Conservation (phyloP, 2,888 invertebrate species). For the Mimachlamys varia region DNA sequence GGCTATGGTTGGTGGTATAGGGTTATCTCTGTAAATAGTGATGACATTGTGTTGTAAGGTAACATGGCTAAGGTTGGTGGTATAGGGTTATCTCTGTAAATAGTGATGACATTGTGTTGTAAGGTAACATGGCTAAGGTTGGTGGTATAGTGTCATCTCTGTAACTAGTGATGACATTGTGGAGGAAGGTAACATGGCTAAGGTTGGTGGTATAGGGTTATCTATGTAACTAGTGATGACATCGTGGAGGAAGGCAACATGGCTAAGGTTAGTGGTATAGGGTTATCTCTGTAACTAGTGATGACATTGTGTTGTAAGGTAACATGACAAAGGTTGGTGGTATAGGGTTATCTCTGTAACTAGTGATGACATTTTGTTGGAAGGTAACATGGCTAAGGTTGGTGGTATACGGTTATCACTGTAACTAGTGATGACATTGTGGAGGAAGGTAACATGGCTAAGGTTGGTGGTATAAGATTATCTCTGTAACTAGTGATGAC, state of each 20-base stretch:
- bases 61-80: constrained; percentile 74
- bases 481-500: constrained; percentile 48
- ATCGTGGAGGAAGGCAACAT: constrained; percentile 74
- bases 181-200: constrained; percentile 71
- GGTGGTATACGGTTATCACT: not conserved
- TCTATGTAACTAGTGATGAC: constrained; percentile 48
- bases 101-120: constrained; percentile 69
- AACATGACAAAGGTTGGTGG: constrained; percentile 74
- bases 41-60: constrained; percentile 73
- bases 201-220: constrained; percentile 67
- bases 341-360: not conserved
- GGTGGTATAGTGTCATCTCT: not conserved
- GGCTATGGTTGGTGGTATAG: constrained; percentile 72
- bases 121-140: constrained; percentile 77
- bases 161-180: constrained; percentile 67
- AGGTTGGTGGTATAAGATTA: constrained; percentile 66
- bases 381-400: constrained; percentile 77
- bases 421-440: constrained; percentile 67
- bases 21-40: constrained; percentile 37
- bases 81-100: not conserved
- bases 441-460: constrained; percentile 71
- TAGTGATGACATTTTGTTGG: constrained; percentile 69
- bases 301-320: constrained; percentile 73
- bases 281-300: constrained; percentile 38
- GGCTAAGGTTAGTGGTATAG: constrained; percentile 72